Base-by-base conservation (phyloP, 2,113 vertebrate genomes). In the Panthera uncia region DNA sequence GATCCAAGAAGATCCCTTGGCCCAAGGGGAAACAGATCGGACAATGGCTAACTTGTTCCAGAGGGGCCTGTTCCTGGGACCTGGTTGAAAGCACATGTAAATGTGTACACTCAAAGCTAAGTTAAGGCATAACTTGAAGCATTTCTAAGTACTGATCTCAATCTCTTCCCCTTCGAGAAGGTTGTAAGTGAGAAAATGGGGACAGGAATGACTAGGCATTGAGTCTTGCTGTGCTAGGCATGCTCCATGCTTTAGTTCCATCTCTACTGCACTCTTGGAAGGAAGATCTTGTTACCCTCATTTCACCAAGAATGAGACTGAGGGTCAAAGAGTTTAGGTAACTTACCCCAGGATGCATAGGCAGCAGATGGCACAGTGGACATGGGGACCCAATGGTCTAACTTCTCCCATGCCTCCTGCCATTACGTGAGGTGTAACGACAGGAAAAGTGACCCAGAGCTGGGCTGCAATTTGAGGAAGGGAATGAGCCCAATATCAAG, bases 341-440 rank as follows among this genome's bases (percentile, higher is more conserved):
- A 19, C 23, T 71, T 66, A 3, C 50, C 6, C 61, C 90, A 85
- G 33, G 33, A 29, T 7, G 15, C 12, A 1, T 5, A 36, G 78
- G n/a, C 5, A 65, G 29, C 45, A 87, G 33, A 48, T 7, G 41
- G 16, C 23, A 66, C 4, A 1, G 33, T 27, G 41, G 74, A 50
- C 19, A 6, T 7, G 38, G 16, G 41, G 74, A 38, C 36, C 68
- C 41, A 27, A 7, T 7, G 65, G 7, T 3, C 27, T 33, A 3
- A 14, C 18, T 23, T 55, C 50, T 90, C 45, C 71, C 25, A 41
- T 7, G 57, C 18, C 25, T 69, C 23, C 76, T n/a, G 5, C 66
- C 45, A 4, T 1, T 12, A 18, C 0, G 1, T 29, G 14, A 7
- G 21, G 4, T 4, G 0, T 3, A 9, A 12, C 1, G n/a, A 73